A percentile compares a stretch with the other conserved stretches of the same genome.
phyloP scores from a whole-genome alignment of 2,888 invertebrate genomes.

The Synanthedon vespiformis region DNA sequence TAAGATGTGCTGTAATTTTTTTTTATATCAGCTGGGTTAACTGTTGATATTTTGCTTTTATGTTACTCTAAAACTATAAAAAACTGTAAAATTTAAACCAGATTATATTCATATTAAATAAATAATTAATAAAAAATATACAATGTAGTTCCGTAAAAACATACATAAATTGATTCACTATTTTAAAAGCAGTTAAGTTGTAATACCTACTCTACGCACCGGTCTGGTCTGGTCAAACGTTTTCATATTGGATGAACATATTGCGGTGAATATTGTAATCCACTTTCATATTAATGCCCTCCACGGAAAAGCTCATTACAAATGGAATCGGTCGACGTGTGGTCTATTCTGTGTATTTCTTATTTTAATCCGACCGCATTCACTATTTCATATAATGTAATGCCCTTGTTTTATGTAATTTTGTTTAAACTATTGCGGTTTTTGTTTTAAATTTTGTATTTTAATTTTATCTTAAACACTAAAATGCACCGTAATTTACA shows the following conservation, averaged over 20 bases:
- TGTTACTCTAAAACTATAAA: no score
- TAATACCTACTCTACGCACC: background rate
- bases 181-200: no score
- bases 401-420: conserved; percentile 9
- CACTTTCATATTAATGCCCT: conserved; percentile 23
- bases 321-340: conserved; percentile 27
- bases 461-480: no score
- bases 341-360: conserved; percentile 22
- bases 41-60: no score
- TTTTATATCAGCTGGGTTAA: no score
- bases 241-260: conserved; percentile 21
- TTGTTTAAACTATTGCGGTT: background rate
- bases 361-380: conserved; percentile 27
- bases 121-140: no score
- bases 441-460: background rate
- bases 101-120: no score
- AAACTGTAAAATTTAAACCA: no score
- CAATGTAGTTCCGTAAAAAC: no score
- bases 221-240: conserved; percentile 1
- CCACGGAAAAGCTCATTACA: conserved; percentile 35
- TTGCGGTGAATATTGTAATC: conserved; percentile 23
- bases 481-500: no score
- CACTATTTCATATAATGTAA: conserved; percentile 25
- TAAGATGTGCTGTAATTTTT: no score
- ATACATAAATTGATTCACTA: no score